Base-by-base conservation (phyloP, 1,140 invertebrate species). In the Drosophila athabasca region DNA sequence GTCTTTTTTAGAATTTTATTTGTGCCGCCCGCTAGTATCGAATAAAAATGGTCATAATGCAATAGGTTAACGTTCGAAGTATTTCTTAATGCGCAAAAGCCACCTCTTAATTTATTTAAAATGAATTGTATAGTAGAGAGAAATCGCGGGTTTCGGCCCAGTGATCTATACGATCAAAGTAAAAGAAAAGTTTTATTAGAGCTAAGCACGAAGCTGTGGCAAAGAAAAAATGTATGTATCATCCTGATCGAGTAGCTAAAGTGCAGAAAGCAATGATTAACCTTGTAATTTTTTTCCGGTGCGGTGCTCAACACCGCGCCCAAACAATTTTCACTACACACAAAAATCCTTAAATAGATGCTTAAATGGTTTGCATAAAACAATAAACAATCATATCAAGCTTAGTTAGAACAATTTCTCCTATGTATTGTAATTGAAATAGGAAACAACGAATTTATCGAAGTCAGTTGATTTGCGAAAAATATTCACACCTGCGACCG, bases 401-500 rank as follows among this genome's bases (percentile, higher is more conserved):
- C 11, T 66, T 35, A 49, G 55, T 41, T 15, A 66, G 44, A 76
- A 55, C 57, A 39, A 48, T 46, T 51, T 75, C 8, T 26, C 62
- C 44, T 48, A 41, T 60, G 43, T 61, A 52, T 59, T 70, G 49
- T 51, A 54, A 55, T 44, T 48, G 31, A 35, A 39, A 64, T 90
- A 93, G 93, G 93, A 94, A 76, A 31, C 72, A 8, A 58, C 61
- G 67, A 91, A 92, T 54, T 79, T 91, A 49, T 87, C 90, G 35
- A 94, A 93, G 76, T 93, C 94, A 62, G 94, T 97, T 76, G 95
- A 96, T 90, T 93, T 97, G 78, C 95, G 96, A 89, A 97, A 97
- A 92, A 94, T 97, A 80, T 96, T 97, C 89, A 96, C 96, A 3
- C 96, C 96, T 41, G 96, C 96, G 15, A 93, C 94, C 9, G 96